Conservation (phyloP, 2,113 vertebrate species). For the Paramormyrops kingsleyae region DNA sequence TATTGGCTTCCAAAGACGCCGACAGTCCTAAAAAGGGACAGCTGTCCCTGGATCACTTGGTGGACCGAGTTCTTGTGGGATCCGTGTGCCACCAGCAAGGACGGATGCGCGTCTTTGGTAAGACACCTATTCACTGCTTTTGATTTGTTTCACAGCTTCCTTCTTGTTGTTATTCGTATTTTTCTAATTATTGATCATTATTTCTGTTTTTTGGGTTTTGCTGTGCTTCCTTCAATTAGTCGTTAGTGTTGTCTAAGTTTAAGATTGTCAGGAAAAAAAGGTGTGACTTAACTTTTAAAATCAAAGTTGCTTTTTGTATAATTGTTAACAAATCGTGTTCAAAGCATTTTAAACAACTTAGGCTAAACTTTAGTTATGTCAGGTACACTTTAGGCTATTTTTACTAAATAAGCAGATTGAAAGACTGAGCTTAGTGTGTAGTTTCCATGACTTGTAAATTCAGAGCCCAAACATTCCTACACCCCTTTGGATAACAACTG, state of each 20-base stretch:
- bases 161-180: neutral
- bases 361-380: neutral
- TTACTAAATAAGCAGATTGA: neutral
- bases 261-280: neutral
- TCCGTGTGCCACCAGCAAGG: constrained; percentile 84
- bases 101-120: constrained; percentile 85
- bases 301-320: neutral
- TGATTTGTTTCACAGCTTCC: neutral
- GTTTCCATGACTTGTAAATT: neutral
- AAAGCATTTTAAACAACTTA: neutral
- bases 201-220: neutral
- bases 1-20: constrained; percentile 66
- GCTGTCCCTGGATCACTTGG: constrained; percentile 55
- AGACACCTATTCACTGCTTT: constrained; percentile 35
- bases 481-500: neutral
- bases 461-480: neutral
- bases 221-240: neutral
- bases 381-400: neutral
- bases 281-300: neutral
- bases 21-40: constrained; percentile 59
- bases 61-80: constrained; percentile 77
- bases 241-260: neutral
- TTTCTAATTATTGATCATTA: neutral
- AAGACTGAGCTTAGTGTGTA: neutral
- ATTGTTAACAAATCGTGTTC: neutral